Percentiles rank a stretch among this genome's conserved stretches.
Evolutionary conservation across 2,113 vertebrate species (phyloP).

Genomic region (Egretta garzetta): DNA sequence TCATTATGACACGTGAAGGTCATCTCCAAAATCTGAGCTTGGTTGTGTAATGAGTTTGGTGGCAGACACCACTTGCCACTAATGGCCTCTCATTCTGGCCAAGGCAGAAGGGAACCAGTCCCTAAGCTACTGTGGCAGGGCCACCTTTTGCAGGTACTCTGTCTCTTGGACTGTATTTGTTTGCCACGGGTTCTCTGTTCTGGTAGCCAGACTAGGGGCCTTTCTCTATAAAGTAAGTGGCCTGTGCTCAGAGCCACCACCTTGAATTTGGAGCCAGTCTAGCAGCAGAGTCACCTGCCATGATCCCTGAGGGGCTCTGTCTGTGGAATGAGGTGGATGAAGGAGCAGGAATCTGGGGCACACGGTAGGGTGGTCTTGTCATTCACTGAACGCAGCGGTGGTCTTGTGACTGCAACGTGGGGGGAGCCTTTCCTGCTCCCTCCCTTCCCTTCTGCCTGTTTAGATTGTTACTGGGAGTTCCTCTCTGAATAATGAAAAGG

Average conservation of each 20-base stretch:
- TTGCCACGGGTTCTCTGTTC: background rate
- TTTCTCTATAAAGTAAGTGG: background rate
- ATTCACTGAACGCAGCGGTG: background rate
- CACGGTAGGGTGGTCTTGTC: background rate
- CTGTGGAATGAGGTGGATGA: background rate
- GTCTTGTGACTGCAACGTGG: background rate
- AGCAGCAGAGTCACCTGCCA: background rate
- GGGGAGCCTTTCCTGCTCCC: background rate
- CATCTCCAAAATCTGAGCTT: background rate
- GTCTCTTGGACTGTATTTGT: background rate
- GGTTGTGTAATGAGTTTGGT: background rate
- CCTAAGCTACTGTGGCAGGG: background rate
- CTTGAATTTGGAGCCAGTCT: background rate
- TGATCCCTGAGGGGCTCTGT: background rate
- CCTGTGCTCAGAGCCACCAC: background rate
- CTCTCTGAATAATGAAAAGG: constrained; percentile 42
- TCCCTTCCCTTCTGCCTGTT: background rate
- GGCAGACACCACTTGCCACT: background rate
- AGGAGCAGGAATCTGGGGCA: background rate
- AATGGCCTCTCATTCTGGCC: background rate
- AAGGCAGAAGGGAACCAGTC: background rate
- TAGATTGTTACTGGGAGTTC: constrained; percentile 6
- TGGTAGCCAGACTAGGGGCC: background rate
- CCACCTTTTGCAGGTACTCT: accelerated
- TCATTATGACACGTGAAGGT: accelerated